Evolutionary conservation across 2,888 invertebrate genomes (phyloP).

Genomic region (Coremacera marginata): DNA sequence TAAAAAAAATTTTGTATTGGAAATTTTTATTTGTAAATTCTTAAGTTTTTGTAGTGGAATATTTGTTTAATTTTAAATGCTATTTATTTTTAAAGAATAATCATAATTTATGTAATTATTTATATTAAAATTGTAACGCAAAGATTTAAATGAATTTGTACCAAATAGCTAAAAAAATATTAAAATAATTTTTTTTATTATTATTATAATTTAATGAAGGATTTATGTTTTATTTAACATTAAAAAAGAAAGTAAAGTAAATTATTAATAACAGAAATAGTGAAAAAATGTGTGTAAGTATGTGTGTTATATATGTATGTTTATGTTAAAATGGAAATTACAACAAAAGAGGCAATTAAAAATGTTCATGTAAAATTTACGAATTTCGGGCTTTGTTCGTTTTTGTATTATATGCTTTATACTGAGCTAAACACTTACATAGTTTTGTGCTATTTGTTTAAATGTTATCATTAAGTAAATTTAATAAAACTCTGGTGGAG

Average conservation of each 20-base stretch:
- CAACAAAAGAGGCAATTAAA: slow-evolving; percentile 41
- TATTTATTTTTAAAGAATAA: slow-evolving; percentile 25
- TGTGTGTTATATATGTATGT: slow-evolving; percentile 10
- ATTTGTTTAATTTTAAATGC: too few species aligned
- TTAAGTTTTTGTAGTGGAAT: too few species aligned
- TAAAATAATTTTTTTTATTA: slow-evolving; percentile 26
- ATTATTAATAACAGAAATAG: slow-evolving; percentile 20
- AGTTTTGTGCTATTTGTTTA: too few species aligned
- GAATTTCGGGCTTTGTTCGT: too few species aligned
- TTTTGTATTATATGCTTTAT: too few species aligned
- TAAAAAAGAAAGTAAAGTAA: slow-evolving; percentile 36
- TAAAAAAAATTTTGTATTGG: too few species aligned
- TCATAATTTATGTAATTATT: too few species aligned
- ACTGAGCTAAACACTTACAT: too few species aligned
- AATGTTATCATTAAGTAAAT: too few species aligned
- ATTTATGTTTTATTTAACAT: slow-evolving; percentile 31
- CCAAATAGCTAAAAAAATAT: slow-evolving; percentile 25
- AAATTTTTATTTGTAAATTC: too few species aligned
- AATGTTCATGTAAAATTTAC: too few species aligned
- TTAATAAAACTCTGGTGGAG: too few species aligned
- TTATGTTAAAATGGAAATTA: slow-evolving; percentile 41
- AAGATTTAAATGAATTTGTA: slow-evolving; percentile 26
- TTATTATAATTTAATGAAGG: background rate
- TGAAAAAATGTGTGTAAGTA: slow-evolving; percentile 19
- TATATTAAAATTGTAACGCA: slow-evolving; percentile 41